phyloP scores from a whole-genome alignment of 2,888 invertebrate genomes.

The Chamaedrilus cognettii region DNA sequence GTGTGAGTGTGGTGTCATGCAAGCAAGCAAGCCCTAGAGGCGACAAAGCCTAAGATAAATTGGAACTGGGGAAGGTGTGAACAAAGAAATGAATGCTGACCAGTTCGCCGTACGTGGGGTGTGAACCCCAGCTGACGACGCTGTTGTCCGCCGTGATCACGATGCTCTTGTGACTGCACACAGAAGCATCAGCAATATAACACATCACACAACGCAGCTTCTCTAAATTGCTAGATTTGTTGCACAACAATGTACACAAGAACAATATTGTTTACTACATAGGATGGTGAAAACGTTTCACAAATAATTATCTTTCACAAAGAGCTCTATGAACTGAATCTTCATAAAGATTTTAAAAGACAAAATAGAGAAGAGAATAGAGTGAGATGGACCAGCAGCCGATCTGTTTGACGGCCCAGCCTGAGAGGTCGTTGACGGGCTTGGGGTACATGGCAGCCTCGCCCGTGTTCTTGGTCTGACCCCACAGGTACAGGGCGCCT shows the following conservation, averaged over 20 bases:
- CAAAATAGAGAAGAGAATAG: background rate
- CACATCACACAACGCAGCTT: background rate
- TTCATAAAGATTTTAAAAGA: background rate
- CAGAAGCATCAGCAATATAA: background rate
- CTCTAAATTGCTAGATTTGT: background rate
- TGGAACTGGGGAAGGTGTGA: no score
- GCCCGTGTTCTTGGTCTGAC: constrained; percentile 88
- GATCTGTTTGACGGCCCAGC: constrained; percentile 86
- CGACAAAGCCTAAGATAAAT: no score
- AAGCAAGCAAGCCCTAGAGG: no score
- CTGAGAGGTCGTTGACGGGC: constrained; percentile 88
- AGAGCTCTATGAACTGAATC: no score
- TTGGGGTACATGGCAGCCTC: constrained; percentile 98
- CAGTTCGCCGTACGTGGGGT: constrained; percentile 91
- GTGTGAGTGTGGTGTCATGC: no score
- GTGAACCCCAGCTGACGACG: constrained; percentile 90
- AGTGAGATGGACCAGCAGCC: constrained; percentile 65
- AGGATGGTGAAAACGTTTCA: background rate
- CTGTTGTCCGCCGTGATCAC: constrained; percentile 87
- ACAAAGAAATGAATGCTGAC: no score
- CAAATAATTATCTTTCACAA: background rate
- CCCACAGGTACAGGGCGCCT: constrained; percentile 80
- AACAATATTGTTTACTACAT: background rate
- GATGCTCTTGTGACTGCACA: constrained; percentile 69
- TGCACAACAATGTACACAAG: background rate